phyloP scores from a whole-genome alignment of 2,797 vertebrate genomes.

The Choloepus didactylus region DNA sequence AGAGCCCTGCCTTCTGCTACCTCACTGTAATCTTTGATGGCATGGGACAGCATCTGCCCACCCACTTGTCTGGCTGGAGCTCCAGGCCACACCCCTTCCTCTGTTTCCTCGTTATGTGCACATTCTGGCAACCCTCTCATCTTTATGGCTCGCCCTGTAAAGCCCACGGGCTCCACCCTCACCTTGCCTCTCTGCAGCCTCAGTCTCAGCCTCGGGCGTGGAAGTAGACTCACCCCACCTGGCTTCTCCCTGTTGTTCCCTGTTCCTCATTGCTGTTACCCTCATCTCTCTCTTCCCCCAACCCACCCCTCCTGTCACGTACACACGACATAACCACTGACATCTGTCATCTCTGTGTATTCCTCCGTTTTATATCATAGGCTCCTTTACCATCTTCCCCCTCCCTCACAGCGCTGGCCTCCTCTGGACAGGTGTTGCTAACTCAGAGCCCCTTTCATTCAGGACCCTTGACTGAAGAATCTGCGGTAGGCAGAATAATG shows the following conservation, averaged over 20 bases:
- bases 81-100: conserved; percentile 1
- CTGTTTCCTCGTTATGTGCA: neutral
- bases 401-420: neutral
- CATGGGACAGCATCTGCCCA: neutral
- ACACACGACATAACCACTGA: neutral
- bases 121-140: neutral
- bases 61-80: neutral
- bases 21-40: neutral
- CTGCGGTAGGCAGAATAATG: neutral
- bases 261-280: neutral
- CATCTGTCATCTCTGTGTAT: neutral
- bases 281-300: neutral
- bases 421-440: neutral
- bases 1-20: neutral
- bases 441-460: conserved; percentile 7
- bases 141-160: conserved; percentile 24
- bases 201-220: too few species aligned
- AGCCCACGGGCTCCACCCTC: neutral
- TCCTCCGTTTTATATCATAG: conserved; percentile 15
- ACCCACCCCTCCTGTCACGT: neutral
- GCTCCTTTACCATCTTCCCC: neutral
- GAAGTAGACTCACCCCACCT: neutral
- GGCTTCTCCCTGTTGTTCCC: neutral
- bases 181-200: neutral
- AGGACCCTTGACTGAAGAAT: neutral